A percentile compares a stretch with the other conserved stretches of the same genome.
phyloP scores from a whole-genome alignment of 1,140 invertebrate species.

The Telenomus remus region DNA sequence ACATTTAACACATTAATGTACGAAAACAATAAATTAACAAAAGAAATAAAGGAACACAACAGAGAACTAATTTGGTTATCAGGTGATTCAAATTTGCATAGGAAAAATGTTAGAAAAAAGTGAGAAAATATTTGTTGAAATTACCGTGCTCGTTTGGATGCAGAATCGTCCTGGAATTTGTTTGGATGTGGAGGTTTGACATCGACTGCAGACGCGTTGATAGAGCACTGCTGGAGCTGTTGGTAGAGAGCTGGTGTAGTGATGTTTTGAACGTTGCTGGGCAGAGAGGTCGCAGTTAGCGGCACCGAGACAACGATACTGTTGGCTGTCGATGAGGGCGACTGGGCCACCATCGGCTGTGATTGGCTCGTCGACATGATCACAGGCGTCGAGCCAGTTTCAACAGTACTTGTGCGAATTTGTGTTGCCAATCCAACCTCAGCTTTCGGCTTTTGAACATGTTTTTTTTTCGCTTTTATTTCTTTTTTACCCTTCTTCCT shows the following conservation, averaged over 20 bases:
- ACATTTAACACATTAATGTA: no score
- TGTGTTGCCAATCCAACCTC: slow-evolving; percentile 65
- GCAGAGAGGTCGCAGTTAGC: slow-evolving; percentile 66
- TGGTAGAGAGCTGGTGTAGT: slow-evolving; percentile 70
- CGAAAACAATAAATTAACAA: no score
- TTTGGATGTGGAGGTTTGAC: slow-evolving; percentile 54
- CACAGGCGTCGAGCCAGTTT: slow-evolving; percentile 67
- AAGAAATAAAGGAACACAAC: no score
- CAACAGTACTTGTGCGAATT: slow-evolving; percentile 55
- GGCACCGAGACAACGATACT: slow-evolving; percentile 72
- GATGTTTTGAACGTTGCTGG: slow-evolving; percentile 62
- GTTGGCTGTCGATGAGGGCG: slow-evolving; percentile 67
- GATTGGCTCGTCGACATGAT: slow-evolving; percentile 69
- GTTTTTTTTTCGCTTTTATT: neutral
- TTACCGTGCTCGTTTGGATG: slow-evolving; percentile 68
- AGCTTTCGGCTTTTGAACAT: slow-evolving; percentile 62
- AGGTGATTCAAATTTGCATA: no score
- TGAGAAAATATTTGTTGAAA: no score
- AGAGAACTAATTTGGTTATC: no score
- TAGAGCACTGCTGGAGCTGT: slow-evolving; percentile 69
- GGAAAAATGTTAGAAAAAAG: no score
- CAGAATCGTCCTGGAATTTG: slow-evolving; percentile 60
- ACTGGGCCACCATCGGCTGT: slow-evolving; percentile 63
- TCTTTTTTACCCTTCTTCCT: neutral
- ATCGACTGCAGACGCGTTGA: slow-evolving; percentile 59